Percentiles rank a stretch among this genome's conserved stretches.
Evolutionary conservation across 2,113 vertebrate genomes (phyloP).

Genomic region (Chinchilla lanigera): DNA sequence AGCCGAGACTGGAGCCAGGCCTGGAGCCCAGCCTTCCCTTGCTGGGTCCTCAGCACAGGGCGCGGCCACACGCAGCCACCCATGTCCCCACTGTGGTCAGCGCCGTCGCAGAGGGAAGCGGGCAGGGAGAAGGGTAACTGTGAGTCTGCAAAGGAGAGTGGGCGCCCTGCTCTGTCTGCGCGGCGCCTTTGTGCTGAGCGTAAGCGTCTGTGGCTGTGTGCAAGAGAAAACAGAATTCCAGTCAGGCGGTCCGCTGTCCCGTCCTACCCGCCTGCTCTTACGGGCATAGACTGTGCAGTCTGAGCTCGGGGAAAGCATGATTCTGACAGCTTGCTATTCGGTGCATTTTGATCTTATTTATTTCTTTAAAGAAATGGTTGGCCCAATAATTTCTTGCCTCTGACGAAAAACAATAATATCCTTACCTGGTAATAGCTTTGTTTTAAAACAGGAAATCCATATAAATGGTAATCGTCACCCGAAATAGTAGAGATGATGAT

Average conservation of each 20-base stretch:
- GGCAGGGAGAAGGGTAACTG: too few species aligned
- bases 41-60: not conserved
- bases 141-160: not conserved
- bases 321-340: not conserved
- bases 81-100: too few species aligned
- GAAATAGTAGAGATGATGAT: conserved; percentile 9
- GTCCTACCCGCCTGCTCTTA: not conserved
- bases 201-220: not conserved
- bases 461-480: conserved; percentile 6
- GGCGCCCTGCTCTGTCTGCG: rapidly evolving
- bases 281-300: not conserved
- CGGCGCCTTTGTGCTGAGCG: not conserved
- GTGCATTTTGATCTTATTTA: conserved; percentile 50
- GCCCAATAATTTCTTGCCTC: conserved; percentile 8
- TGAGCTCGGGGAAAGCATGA: not conserved
- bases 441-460: conserved; percentile 7
- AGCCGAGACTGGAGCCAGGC: not conserved
- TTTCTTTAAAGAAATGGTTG: conserved; percentile 49
- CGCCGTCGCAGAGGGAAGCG: too few species aligned
- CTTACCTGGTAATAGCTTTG: conserved; percentile 38
- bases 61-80: too few species aligned
- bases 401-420: conserved; percentile 40
- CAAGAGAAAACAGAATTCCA: conserved; percentile 38
- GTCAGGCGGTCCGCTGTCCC: not conserved
- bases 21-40: not conserved